phyloP scores from a whole-genome alignment of 1,140 invertebrate species.

The Mactra quadrangularis region DNA sequence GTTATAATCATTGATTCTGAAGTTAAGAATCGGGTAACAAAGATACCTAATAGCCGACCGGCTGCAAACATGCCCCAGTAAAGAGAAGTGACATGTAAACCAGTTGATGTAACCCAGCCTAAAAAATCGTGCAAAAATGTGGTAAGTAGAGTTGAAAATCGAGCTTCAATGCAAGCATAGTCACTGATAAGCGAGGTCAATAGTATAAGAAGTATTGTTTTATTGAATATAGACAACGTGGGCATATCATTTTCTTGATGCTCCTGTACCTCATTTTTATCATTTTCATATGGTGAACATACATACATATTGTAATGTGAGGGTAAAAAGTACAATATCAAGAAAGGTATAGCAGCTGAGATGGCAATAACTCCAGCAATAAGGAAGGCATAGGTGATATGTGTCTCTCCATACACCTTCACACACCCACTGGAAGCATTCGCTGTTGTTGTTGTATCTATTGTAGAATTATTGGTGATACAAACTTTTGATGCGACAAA shows the following conservation, averaged over 20 bases:
- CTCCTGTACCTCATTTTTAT: neutral
- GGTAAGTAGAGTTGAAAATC: constrained; percentile 61
- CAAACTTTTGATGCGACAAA: constrained; percentile 47
- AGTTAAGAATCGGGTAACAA: constrained; percentile 51
- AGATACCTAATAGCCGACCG: constrained; percentile 63
- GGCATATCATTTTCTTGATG: neutral
- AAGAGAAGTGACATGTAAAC: constrained; percentile 60
- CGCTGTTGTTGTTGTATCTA: neutral
- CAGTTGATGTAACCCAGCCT: constrained; percentile 60
- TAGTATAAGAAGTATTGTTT: constrained; percentile 5
- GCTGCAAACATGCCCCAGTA: constrained; percentile 68
- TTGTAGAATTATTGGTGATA: neutral
- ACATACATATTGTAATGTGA: constrained; percentile 24
- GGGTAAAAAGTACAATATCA: constrained; percentile 17
- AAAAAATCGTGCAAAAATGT: constrained; percentile 66
- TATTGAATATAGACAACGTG: neutral
- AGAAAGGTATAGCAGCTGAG: constrained; percentile 40
- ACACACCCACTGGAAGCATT: neutral
- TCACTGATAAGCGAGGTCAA: constrained; percentile 44
- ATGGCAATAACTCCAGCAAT: constrained; percentile 11
- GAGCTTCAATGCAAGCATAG: constrained; percentile 68
- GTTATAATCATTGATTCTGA: constrained; percentile 58
- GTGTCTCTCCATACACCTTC: constrained; percentile 41
- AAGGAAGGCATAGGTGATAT: constrained; percentile 43
- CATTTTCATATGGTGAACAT: neutral